Percentiles rank a stretch among this genome's conserved stretches.
These are phyloP conservation scores for Orius insidiosus DNA, from an alignment of 1,140 invertebrate species.

Conservation along the genomic window DNA sequence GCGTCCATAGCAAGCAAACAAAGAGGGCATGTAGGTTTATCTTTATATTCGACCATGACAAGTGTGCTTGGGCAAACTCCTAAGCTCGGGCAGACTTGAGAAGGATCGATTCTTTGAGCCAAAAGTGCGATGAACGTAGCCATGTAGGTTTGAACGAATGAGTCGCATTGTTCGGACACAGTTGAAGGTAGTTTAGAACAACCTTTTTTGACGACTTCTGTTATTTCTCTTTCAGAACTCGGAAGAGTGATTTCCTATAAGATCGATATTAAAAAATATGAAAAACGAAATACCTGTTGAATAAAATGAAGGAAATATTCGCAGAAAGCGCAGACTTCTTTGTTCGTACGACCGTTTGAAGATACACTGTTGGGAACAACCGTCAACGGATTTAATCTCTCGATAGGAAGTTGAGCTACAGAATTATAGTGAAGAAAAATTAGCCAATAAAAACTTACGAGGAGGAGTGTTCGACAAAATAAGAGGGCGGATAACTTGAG, in stretches of 20 bases:
- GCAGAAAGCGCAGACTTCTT: conserved; percentile 53
- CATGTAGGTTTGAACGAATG: conserved; percentile 60
- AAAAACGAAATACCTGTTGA: conserved; percentile 27
- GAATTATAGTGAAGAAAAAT: background rate
- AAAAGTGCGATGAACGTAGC: conserved; percentile 57
- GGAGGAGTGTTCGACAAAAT: background rate
- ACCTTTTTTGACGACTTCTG: conserved; percentile 40
- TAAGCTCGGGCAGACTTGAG: conserved; percentile 42
- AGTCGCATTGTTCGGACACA: conserved; percentile 44
- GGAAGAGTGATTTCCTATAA: conserved; percentile 43
- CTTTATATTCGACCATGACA: conserved; percentile 28
- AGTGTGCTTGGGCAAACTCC: conserved; percentile 33
- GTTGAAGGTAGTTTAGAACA: conserved; percentile 47
- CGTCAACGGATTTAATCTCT: conserved; percentile 15
- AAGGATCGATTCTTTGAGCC: conserved; percentile 65
- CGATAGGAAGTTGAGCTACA: background rate
- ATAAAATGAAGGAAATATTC: conserved; percentile 66
- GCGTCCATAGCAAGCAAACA: conserved; percentile 63
- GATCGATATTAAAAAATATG: too few species aligned
- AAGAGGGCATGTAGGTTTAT: conserved; percentile 50
- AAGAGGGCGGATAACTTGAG: too few species aligned
- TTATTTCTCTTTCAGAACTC: conserved; percentile 44
- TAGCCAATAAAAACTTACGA: conserved; percentile 10
- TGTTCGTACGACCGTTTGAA: conserved; percentile 46
- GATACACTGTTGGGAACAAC: background rate